Conservation (phyloP, 1,140 invertebrate species). For the Aphidius gifuensis region DNA sequence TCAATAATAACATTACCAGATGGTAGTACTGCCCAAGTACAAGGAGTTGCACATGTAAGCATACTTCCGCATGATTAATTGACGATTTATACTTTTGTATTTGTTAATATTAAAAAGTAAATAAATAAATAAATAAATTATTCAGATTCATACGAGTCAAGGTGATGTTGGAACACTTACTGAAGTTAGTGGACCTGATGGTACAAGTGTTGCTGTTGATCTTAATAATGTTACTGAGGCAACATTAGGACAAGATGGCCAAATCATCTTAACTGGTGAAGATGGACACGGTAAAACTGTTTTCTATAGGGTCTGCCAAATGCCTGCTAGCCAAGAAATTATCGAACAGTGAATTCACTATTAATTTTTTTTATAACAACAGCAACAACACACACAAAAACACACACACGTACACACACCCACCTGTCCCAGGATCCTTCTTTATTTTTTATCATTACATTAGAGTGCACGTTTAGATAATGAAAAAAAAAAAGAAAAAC, state of each 20-base stretch:
- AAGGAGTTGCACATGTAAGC: slow-evolving; percentile 80
- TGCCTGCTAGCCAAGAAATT: slow-evolving; percentile 53
- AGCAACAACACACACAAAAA: too few relatives aligned
- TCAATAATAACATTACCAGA: slow-evolving; percentile 93
- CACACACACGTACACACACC: slow-evolving; percentile 22
- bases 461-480: too few relatives aligned
- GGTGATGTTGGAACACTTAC: slow-evolving; percentile 77
- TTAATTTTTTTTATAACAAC: too few relatives aligned
- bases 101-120: too few relatives aligned
- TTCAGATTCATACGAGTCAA: slow-evolving; percentile 72
- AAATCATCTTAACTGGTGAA: slow-evolving; percentile 92
- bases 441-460: too few relatives aligned
- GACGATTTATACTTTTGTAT: background rate
- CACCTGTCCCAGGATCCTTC: too few relatives aligned
- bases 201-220: slow-evolving; percentile 76
- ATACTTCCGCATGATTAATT: slow-evolving; percentile 14
- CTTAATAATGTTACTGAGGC: slow-evolving; percentile 85
- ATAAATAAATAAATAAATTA: too few relatives aligned
- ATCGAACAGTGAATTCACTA: slow-evolving; percentile 49
- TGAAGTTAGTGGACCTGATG: slow-evolving; percentile 64
- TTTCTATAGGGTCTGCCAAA: slow-evolving; percentile 58
- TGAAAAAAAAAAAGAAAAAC: too few relatives aligned
- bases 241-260: slow-evolving; percentile 84
- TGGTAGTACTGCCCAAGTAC: slow-evolving; percentile 92
- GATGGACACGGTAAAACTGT: slow-evolving; percentile 80